phyloP scores from a whole-genome alignment of 2,113 vertebrate species.

The Ariopsis seemanni region DNA sequence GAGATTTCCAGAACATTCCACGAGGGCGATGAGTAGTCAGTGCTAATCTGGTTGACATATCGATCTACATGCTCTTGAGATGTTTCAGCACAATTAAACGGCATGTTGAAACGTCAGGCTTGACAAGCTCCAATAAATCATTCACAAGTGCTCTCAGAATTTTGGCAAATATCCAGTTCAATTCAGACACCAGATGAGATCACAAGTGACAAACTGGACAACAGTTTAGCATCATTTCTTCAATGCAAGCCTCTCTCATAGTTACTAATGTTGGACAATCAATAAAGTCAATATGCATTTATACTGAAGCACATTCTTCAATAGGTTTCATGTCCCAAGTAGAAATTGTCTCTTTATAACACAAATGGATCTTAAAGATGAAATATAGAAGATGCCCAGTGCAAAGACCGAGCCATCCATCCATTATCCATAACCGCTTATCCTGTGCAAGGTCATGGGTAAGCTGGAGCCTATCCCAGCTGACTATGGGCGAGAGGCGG shows the following conservation, averaged over 20 bases:
- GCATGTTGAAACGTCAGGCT: neutral
- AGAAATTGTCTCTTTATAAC: neutral
- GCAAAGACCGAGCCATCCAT: neutral
- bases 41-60: neutral
- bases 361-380: neutral
- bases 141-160: neutral
- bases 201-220: neutral
- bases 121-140: conserved; percentile 18
- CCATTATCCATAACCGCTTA: too few relatives aligned
- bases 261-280: neutral
- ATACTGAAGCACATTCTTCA: neutral
- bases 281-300: neutral
- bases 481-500: too few relatives aligned
- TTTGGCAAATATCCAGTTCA: neutral
- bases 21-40: neutral
- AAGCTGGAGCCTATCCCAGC: too few relatives aligned
- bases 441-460: too few relatives aligned
- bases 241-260: neutral
- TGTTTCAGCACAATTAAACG: neutral
- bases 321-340: neutral
- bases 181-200: neutral
- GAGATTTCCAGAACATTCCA: conserved; percentile 1
- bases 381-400: neutral
- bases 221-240: neutral
- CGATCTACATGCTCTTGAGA: neutral